A percentile compares a stretch with the other conserved stretches of the same genome.
phyloP scores from a whole-genome alignment of 2,113 vertebrate species.

The Daubentonia madagascariensis region DNA sequence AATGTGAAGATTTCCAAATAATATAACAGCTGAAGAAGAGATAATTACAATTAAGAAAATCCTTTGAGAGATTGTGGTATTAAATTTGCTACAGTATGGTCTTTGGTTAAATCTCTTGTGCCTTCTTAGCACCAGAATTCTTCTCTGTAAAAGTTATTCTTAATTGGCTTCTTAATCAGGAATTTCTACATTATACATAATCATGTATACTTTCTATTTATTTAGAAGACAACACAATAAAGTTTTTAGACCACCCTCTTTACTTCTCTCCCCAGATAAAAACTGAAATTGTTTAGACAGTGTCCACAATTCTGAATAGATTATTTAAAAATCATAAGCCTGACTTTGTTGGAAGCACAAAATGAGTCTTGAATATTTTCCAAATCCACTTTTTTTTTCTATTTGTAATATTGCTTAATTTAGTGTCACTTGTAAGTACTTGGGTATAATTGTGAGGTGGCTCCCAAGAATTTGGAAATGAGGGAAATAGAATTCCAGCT shows the following conservation, averaged over 20 bases:
- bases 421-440: slow-evolving; percentile 63
- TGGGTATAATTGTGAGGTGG: slow-evolving; percentile 35
- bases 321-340: slow-evolving; percentile 55
- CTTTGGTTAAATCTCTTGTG: slow-evolving; percentile 63
- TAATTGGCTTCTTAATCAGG: slow-evolving; percentile 64
- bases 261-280: slow-evolving; percentile 13
- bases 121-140: slow-evolving; percentile 44
- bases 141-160: slow-evolving; percentile 60
- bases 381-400: background rate
- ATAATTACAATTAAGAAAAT: slow-evolving; percentile 59
- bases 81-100: slow-evolving; percentile 44
- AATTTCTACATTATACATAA: slow-evolving; percentile 55
- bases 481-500: slow-evolving; percentile 62
- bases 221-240: slow-evolving; percentile 37
- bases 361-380: slow-evolving; percentile 13
- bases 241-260: background rate
- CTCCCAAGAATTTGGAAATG: slow-evolving; percentile 59
- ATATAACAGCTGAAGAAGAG: slow-evolving; percentile 49
- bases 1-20: slow-evolving; percentile 53
- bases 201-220: slow-evolving; percentile 48
- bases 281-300: background rate
- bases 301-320: slow-evolving; percentile 2
- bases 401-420: slow-evolving; percentile 55
- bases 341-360: slow-evolving; percentile 38
- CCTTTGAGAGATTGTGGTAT: slow-evolving; percentile 45